Conservation (phyloP, 2,888 invertebrate species). For the Thera obeliscata region DNA sequence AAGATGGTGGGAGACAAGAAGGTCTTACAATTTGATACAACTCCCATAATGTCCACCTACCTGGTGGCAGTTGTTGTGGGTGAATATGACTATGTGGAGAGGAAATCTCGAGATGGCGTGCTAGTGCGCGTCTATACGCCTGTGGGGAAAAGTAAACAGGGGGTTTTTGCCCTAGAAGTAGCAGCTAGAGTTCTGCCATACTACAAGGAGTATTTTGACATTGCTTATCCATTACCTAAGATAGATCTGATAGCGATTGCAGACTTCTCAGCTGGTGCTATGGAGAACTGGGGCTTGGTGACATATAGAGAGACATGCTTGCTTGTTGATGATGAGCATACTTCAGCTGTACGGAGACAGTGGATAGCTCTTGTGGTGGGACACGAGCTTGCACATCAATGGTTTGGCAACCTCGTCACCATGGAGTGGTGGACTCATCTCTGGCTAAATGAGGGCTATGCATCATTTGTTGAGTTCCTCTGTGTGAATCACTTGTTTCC, state of each 20-base stretch:
- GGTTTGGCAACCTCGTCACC: slow-evolving; percentile 99
- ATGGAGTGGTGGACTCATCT: slow-evolving; percentile 99
- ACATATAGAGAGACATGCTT: slow-evolving; percentile 97
- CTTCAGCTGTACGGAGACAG: slow-evolving; percentile 93
- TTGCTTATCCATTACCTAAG: slow-evolving; percentile 97
- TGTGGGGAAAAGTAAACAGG: slow-evolving; percentile 95
- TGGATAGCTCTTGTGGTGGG: slow-evolving; percentile 94
- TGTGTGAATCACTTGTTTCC: slow-evolving; percentile 97
- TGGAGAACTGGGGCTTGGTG: slow-evolving; percentile 99
- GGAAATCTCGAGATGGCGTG: slow-evolving; percentile 91
- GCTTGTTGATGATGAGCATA: slow-evolving; percentile 94
- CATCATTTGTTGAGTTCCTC: slow-evolving; percentile 97
- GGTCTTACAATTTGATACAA: slow-evolving; percentile 89
- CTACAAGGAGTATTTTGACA: slow-evolving; percentile 97
- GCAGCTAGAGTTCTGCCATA: slow-evolving; percentile 96
- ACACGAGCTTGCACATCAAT: slow-evolving; percentile 98
- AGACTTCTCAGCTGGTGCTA: slow-evolving; percentile 97
- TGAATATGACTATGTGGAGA: slow-evolving; percentile 97
- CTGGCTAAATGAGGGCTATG: slow-evolving; percentile 98
- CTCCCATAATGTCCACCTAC: slow-evolving; percentile 98
- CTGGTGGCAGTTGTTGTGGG: slow-evolving; percentile 97
- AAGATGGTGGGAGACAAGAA: slow-evolving; percentile 76
- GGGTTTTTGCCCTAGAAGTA: slow-evolving; percentile 95
- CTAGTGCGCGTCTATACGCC: slow-evolving; percentile 93
- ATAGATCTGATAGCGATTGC: slow-evolving; percentile 98